Base-by-base conservation (phyloP, 2,888 invertebrate genomes). In the Lepeophtheirus nordmannii region DNA sequence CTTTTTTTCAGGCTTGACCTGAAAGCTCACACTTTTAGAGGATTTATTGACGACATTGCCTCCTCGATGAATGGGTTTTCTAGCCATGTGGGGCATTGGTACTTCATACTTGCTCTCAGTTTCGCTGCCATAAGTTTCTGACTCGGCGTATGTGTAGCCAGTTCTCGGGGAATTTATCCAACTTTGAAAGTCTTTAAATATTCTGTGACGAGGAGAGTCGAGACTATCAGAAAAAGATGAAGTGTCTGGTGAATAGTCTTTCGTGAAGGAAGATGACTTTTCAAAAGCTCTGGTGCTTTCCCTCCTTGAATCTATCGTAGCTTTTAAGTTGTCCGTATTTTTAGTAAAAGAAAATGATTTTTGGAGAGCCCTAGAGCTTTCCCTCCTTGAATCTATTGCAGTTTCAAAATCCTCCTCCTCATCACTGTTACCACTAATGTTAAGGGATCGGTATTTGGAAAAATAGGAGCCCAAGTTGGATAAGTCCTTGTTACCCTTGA, bases 81-180 rank as follows among this genome's bases (percentile, higher is more conserved):
- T 58, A 7, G 65, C 65, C 65, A 65, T 65, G 20, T 65, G 65
- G 10, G 65, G 65, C 65, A 65, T 65, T 20, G 58, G 65, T 1
- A 57, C 58, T n/a, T 65, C 65, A 12, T 65, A 46, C 30, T 22
- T n/a, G 38, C 57, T 38, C 23, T n/a, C 23, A 1, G n/a, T 12
- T 14, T 58, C 22, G 30, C 58, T 46, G 14, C 53, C 53, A 38
- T 65, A 65, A 30, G 65, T 65, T n/a, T 22, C 30, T 58, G 65
- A 65, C 37, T 65, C 57, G 10, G 58, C 65, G 38, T 65, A 65
- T n/a, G 65, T 65, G 58, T 65, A 65, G 1, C 65, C 65, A 7
- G 65, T 65, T 11, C 65, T 7, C 30, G 65, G 65, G n/a, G 57
- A 22, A 17, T 38, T 23, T 1, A 37, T 38, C 65, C 65, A 65